Evolutionary conservation across 2,113 vertebrate genomes (phyloP), one percentile per base, ranked within the genome.

Genomic region (Rhynchopsitta pachyrhyncha): DNA sequence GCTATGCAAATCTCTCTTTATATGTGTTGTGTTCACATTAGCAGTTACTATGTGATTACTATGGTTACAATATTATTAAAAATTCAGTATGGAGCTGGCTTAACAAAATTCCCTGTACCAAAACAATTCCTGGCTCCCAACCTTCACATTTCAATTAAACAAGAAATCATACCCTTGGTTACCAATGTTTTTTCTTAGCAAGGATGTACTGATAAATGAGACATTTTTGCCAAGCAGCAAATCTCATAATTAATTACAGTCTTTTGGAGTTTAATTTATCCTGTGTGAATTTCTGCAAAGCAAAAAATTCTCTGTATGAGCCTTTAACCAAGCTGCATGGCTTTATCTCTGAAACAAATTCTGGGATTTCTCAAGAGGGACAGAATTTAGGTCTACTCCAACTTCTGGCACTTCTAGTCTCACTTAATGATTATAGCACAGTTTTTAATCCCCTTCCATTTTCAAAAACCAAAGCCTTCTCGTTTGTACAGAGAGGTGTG

Each of bases 1-100:
- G n/a, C 41, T 95, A 11, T 59, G 64, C 41, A 92, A 90, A 70
- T 49, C 7, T 83, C 60, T 71, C 33, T 33, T 67, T 83, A 35
- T 24, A 37, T 41, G 14, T 66, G 42, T 67, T 84, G 64, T 9
- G 23, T 53, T 93, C 76, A 83, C 33, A 55, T 92, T 78, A 84
- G 37, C 50, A 78, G 80, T 90, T 94, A 50, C 86, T 90, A 67
- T 81, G 93, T 71, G 88, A 94, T 95, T 91, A 88, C 35, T 83
- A 53, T 68, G n/a, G 46, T 81, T 90, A 78, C 88, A 83, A 50
- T 78, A 63, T 60, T 81, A 91, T 86, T 96, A 88, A 91, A 75
- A 78, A 33, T 93, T 92, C 49, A 86, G 12, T 27, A 55, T 22
- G 29, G 50, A 92, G 17, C 37, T 60, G 33, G 16, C 27, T 86